Base-by-base conservation (phyloP, 1,140 invertebrate genomes). In the Camponotus floridanus region DNA sequence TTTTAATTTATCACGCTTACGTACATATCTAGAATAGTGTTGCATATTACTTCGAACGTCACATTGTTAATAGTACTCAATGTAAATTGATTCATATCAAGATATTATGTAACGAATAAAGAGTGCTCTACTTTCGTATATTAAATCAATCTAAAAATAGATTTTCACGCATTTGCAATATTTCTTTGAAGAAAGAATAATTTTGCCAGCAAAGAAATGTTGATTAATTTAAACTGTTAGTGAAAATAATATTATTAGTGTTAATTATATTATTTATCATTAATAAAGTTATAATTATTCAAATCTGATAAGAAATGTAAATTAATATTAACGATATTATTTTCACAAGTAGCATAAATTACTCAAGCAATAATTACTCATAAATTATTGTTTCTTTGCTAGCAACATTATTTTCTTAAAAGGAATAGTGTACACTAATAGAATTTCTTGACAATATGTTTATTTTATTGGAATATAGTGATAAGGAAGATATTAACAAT, bases 1-100 rank as follows among this genome's bases (percentile, higher is more conserved):
- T 45, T 7, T 65, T 67, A 36, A 57, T 26, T 26, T 68, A 57
- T 31, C 45, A 80, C 33, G 36, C 18, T 9, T 33, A 33, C 2
- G 11, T 59, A 45, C 4, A n/a, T 61, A 74, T 83, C 39, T 74
- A 9, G 31, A 73, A 81, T 36, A 59, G 36, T 48, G 39, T 71
- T 71, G 18, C 51, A 33, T 59, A 73, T 81, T 59, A 45, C 6
- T 73, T n/a, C 6, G 13, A 81, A 18, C 67, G 26, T 81, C 55
- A 73, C 39, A 31, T 26, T 73, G 39, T 73, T 61, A 83, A 48
- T 73, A 21, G 26, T 31, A 73, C 13, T 73, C 55, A 61, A 83
- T 51, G 26, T 83, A 83, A 61, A 74, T 83, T 83, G 26, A 45
- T 61, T 45, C 39, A 45, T 31, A 70, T 3, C 6, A 51, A 78